These are phyloP conservation scores for Nothobranchius kuhntae DNA, from an alignment of 2,113 vertebrate genomes.

Conservation along the genomic window DNA sequence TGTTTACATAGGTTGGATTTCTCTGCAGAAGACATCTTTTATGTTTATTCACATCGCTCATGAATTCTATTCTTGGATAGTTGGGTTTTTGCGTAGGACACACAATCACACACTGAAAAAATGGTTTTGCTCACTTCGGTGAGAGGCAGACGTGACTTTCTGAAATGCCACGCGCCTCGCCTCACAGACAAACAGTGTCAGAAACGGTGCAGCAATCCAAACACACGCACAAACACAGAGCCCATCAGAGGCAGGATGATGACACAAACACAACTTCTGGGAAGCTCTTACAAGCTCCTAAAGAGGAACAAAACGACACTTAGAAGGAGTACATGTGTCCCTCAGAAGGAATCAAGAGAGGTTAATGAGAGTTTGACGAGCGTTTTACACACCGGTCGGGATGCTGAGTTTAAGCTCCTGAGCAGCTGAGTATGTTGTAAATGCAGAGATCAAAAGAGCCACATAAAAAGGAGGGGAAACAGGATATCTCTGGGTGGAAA, in stretches of 20 bases:
- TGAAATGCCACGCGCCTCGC: conserved; percentile 59
- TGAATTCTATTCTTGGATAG: too few relatives aligned
- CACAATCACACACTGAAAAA: conserved; percentile 5
- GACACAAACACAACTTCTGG: conserved; percentile 43
- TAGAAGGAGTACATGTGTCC: conserved; percentile 19
- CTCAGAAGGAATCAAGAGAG: conserved; percentile 27
- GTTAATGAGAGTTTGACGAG: conserved; percentile 54
- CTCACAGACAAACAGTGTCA: conserved; percentile 55
- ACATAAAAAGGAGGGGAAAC: conserved; percentile 58
- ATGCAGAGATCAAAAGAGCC: conserved; percentile 64
- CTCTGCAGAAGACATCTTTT: not conserved
- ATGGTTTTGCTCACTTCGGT: conserved; percentile 30
- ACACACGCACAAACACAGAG: conserved; percentile 45
- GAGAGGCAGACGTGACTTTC: conserved; percentile 59
- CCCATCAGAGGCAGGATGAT: conserved; percentile 37
- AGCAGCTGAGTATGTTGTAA: conserved; percentile 38
- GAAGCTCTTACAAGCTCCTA: conserved; percentile 47
- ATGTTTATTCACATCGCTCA: too few relatives aligned
- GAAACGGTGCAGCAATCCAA: conserved; percentile 39
- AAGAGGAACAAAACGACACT: conserved; percentile 28
- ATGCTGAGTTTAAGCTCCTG: conserved; percentile 19
- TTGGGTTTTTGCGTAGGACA: too few relatives aligned
- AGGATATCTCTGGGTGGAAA: conserved; percentile 40
- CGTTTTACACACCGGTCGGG: conserved; percentile 24
- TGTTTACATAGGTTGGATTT: conserved; percentile 13